Percentiles rank a stretch among this genome's conserved stretches.
Evolutionary conservation across 2,888 invertebrate species (phyloP).

Genomic region (Sphaeridia pumilis): DNA sequence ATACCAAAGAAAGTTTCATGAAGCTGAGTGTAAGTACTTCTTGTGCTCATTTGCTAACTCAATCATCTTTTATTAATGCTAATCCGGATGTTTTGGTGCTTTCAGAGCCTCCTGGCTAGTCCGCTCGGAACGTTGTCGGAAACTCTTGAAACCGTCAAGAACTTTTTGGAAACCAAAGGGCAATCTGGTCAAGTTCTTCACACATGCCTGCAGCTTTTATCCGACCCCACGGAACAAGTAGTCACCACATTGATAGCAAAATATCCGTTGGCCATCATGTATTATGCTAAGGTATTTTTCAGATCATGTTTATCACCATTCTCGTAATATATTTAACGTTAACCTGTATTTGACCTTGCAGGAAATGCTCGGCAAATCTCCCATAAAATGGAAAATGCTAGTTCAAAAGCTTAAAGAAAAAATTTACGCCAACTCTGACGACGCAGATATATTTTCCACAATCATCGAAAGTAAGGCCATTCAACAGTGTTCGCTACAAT

Average conservation of each 20-base stretch:
- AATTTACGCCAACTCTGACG: conserved; percentile 24
- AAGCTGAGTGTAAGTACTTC: conserved; percentile 19
- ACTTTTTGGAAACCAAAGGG: conserved; percentile 22
- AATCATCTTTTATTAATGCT: no score
- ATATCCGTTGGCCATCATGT: conserved; percentile 44
- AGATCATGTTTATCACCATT: neutral
- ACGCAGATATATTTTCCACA: conserved; percentile 29
- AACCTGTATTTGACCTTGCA: neutral
- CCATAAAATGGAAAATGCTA: conserved; percentile 30
- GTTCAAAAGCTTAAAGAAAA: conserved; percentile 31
- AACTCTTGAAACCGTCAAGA: conserved; percentile 23
- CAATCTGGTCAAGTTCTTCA: conserved; percentile 18
- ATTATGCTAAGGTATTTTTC: conserved; percentile 52
- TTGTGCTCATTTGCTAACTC: neutral
- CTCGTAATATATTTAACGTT: neutral
- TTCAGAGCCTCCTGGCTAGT: conserved; percentile 30
- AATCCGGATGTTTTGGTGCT: no score
- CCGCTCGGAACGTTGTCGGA: conserved; percentile 22
- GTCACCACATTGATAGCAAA: conserved; percentile 24
- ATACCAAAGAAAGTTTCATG: conserved; percentile 19
- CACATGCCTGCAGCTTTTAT: conserved; percentile 22
- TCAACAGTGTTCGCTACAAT: neutral
- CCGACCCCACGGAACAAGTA: conserved; percentile 28
- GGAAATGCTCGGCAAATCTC: conserved; percentile 33
- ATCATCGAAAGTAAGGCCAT: conserved; percentile 33